phyloP scores from a whole-genome alignment of 2,797 vertebrate species.

The Urophycis tenuis region DNA sequence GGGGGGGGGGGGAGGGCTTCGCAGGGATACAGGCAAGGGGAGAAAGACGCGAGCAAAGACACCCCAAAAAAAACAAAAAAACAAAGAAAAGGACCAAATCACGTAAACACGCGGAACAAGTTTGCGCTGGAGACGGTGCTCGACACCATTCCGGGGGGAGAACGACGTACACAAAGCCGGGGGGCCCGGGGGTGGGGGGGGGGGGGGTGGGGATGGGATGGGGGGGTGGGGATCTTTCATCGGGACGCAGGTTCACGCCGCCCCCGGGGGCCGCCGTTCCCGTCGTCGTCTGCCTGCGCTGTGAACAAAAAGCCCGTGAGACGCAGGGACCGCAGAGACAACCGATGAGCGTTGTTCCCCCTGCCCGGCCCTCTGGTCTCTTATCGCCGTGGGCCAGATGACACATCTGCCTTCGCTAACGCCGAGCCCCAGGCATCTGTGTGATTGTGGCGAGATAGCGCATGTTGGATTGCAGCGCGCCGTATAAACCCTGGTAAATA shows the following conservation, averaged over 20 bases:
- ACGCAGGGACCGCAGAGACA: slow-evolving; percentile 14
- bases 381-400: slow-evolving; percentile 47
- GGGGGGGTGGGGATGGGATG: no score
- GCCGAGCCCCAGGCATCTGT: slow-evolving; percentile 17
- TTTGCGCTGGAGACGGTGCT: not conserved
- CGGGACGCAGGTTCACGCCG: not conserved
- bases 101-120: not conserved
- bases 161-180: not conserved
- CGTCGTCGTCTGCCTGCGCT: not conserved
- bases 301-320: slow-evolving; percentile 8
- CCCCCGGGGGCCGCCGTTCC: not conserved
- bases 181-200: no score
- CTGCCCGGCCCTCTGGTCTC: slow-evolving; percentile 14
- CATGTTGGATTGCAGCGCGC: slow-evolving; percentile 26
- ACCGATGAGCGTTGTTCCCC: slow-evolving; percentile 14
- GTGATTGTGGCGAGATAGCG: slow-evolving; percentile 27
- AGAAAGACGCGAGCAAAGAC: no score
- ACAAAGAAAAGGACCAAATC: not conserved
- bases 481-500: slow-evolving; percentile 47
- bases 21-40: not conserved
- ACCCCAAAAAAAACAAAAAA: not conserved
- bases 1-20: not conserved
- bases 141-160: not conserved
- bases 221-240: not conserved
- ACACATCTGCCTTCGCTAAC: slow-evolving; percentile 51